Base-by-base conservation (phyloP, 2,888 invertebrate species). In the Drosophila yooni region DNA sequence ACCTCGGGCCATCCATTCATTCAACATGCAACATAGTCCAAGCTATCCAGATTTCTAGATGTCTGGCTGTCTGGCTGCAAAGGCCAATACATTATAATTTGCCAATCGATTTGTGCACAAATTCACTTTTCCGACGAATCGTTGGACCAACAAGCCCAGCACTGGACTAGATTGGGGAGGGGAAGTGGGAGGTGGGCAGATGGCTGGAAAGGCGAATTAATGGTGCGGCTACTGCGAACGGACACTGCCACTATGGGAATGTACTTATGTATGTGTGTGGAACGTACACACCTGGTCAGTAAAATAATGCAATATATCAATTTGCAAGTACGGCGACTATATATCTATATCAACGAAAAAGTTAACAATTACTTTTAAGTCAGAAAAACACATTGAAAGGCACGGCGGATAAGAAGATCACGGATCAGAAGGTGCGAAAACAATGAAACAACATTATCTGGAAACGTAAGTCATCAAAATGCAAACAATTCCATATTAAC, bases 81-180 rank as follows among this genome's bases (percentile, higher is more conserved):
- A 61, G 68, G 74, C 70, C 70, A 76, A 78, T 86, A 74, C 76
- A 90, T 89, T 81, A 83, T 89, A 89, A 90, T 86, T 86, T 90
- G 90, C 89, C 85, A 83, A 86, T 80, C 85, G 87, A 85, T 90
- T 90, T 85, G 87, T 74, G 87, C 65, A 73, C 89, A 71, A 83
- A 75, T 88, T 88, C 64, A 56, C 54, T 70, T 83, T 82, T 70
- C 72, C 70, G 78, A 57, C 84, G 74, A 76, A 79, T 67, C 76
- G 76, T 60, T 53, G 48, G 34, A 29, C 61, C 50, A 57, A 63
- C 64, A 54, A 50, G 77, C 54, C 50, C 51, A 6, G 29, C 33
- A 18, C 38, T 11, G 54, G 46, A 53, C 34, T 48, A 43, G 27
- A n/a, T n/a, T 33, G 48, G 15, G 8, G 29, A 25, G 25, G 59